Percentiles rank a stretch among this genome's conserved stretches.
Conservation (phyloP, 2,113 vertebrate genomes). For the Solea senegalensis region DNA sequence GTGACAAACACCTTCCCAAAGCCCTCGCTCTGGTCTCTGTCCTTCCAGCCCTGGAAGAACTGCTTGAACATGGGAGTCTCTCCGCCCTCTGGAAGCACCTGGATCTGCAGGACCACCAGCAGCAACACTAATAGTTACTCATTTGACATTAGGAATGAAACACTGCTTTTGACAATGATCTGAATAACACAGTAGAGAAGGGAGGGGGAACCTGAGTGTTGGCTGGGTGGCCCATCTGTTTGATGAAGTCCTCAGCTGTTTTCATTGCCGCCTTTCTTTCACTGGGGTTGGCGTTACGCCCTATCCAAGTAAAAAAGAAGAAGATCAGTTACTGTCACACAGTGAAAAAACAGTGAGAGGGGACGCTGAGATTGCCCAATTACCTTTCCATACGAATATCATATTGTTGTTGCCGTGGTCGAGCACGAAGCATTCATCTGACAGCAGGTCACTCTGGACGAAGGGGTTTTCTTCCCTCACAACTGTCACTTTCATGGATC, state of each 20-base stretch:
- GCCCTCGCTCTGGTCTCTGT: constrained; percentile 87
- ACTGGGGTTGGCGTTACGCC: constrained; percentile 86
- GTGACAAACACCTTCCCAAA: constrained; percentile 88
- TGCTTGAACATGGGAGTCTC: constrained; percentile 93
- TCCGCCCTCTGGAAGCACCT: constrained; percentile 91
- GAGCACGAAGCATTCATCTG: constrained; percentile 92
- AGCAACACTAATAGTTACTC: neutral
- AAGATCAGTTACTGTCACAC: neutral
- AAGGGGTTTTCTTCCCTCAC: constrained; percentile 91
- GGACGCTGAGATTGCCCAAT: neutral
- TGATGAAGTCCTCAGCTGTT: constrained; percentile 89
- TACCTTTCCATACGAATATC: constrained; percentile 96
- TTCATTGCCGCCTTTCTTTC: constrained; percentile 93
- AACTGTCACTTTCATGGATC: constrained; percentile 85
- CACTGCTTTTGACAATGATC: no score
- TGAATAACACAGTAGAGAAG: neutral
- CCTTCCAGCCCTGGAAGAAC: constrained; percentile 91
- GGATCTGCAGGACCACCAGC: constrained; percentile 83
- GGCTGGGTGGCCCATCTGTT: constrained; percentile 88
- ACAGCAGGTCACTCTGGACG: constrained; percentile 83
- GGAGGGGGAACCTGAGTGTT: constrained; percentile 86
- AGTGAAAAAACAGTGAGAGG: neutral
- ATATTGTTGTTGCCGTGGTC: constrained; percentile 86
- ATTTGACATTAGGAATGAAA: neutral
- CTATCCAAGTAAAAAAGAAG: constrained; percentile 67